Evolutionary conservation across 2,888 invertebrate species (phyloP), one percentile per base, ranked within the genome.

Genomic region (Congeria kusceri): DNA sequence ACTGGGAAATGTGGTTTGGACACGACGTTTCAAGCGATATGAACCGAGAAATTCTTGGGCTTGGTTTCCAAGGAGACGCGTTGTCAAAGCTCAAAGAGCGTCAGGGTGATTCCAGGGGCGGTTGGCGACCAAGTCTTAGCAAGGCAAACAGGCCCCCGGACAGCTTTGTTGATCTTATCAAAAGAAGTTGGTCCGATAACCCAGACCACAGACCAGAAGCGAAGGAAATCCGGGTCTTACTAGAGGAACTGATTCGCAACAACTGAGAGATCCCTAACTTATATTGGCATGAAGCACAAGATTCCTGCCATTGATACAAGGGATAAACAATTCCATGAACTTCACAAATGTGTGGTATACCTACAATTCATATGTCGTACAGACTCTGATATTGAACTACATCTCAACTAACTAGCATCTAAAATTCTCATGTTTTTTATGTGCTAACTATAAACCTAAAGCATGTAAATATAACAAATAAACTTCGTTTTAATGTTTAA

Each of bases 1-100:
- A 87, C 58, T 90, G 90, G 90, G 90, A 90, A 66, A 79, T 90
- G 82, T 90, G 90, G 90, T 90, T 87, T 64, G 90, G 90, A 7
- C 63, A 67, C 20, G 88, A 88, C 58, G 85, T 86, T 0, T 84
- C 86, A 0, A 80, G 84, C 13, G 86, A 89, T 53, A 86, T 90
- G 69, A 71, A 78, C 27, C 20, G 53, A 20, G 53, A 53, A 20
- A 53, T 78, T 7, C 58, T 82, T 1, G 78, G 63, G 4, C 25
- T 29, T 18, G 73, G 63, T 32, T 73, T 65, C 49, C 57, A 58
- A 23, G 76, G 78, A n/a, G 73, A 82, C 46, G 82, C 82, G 23
- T 76, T 82, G 69, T 62, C 47, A 7, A 32, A 18, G n/a, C 47
- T 82, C 18, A 75, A 73, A 44, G 29, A 62, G 20, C 59, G 69